phyloP scores from a whole-genome alignment of 2,888 invertebrate species.

The Eupithecia centaureata region DNA sequence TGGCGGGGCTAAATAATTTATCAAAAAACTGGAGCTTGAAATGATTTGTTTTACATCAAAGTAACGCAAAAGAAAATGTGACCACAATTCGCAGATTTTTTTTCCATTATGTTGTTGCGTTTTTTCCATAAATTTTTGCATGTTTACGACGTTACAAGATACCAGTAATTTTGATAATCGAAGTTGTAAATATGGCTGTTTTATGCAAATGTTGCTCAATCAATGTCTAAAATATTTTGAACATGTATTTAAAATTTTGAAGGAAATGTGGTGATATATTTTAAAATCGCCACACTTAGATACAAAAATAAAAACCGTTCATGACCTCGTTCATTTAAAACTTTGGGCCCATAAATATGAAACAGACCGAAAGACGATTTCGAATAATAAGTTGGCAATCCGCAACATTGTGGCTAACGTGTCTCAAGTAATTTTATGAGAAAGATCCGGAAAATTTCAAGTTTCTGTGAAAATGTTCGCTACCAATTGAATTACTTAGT shows the following conservation, averaged over 20 bases:
- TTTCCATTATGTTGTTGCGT: no score
- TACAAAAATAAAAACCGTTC: no score
- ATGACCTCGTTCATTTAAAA: no score
- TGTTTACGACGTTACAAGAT: neutral
- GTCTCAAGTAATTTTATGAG: neutral
- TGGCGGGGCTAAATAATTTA: no score
- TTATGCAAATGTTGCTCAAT: neutral
- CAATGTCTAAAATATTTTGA: neutral
- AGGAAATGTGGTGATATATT: no score
- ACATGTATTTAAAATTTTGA: no score
- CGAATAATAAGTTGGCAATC: slow-evolving; percentile 1
- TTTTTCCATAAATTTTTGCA: neutral
- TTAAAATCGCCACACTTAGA: no score
- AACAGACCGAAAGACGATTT: neutral
- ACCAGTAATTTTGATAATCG: neutral
- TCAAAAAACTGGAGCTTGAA: no score
- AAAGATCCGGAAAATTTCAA: neutral
- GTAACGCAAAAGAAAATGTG: neutral
- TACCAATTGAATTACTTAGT: neutral
- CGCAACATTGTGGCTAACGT: neutral
- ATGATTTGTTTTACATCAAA: no score
- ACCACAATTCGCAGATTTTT: no score
- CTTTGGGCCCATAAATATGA: neutral
- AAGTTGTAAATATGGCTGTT: neutral
- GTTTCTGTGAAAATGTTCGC: neutral